Percentiles rank a stretch among this genome's conserved stretches.
Evolutionary conservation across 2,113 vertebrate species (phyloP).

Genomic region (Mus spicilegus): DNA sequence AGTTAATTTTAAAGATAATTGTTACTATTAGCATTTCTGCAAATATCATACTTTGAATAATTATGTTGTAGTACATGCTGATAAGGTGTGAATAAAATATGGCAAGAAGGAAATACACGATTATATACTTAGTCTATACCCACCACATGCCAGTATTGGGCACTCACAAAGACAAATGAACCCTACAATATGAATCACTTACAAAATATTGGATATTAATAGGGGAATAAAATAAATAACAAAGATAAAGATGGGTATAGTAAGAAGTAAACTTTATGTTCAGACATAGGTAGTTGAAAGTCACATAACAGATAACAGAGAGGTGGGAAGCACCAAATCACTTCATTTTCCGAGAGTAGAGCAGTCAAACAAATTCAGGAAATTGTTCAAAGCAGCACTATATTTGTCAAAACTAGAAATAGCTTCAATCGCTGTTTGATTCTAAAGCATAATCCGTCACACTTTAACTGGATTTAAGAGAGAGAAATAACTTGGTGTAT

Average conservation of each 20-base stretch:
- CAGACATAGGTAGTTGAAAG: neutral
- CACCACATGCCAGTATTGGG: neutral
- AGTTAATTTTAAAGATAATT: neutral
- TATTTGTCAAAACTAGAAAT: neutral
- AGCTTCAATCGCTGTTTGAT: neutral
- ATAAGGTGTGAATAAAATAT: neutral
- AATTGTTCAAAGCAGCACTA: neutral
- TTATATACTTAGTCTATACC: neutral
- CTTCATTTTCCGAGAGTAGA: neutral
- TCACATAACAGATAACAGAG: neutral
- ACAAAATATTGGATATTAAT: neutral
- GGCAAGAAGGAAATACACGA: neutral
- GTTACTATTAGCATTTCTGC: neutral
- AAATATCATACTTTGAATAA: neutral
- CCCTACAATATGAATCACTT: neutral
- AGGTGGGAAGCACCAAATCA: neutral
- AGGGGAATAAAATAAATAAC: neutral
- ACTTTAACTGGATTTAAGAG: neutral
- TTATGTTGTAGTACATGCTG: neutral
- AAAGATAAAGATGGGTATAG: neutral
- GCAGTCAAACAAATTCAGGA: neutral
- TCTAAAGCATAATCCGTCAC: neutral
- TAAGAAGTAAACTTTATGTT: neutral
- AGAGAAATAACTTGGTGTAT: neutral
- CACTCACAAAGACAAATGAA: neutral